Conservation (phyloP, 2,888 invertebrate genomes). For the Xanthorhoe designata region DNA sequence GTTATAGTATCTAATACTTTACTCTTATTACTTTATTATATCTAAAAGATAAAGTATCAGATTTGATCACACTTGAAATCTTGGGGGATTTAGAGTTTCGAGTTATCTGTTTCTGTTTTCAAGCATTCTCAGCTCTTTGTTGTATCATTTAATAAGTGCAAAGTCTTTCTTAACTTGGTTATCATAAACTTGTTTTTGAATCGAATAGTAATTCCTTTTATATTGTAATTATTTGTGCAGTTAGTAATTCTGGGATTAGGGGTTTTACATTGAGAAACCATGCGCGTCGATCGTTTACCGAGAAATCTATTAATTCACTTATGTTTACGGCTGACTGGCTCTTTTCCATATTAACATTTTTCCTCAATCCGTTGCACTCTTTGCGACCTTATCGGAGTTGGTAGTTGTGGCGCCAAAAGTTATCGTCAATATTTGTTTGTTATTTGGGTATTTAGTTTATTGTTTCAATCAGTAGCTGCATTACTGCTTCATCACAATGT, state of each 20-base stretch:
- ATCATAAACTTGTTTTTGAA: background rate
- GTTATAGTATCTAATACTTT: background rate
- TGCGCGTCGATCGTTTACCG: constrained; percentile 41
- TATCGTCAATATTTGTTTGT: constrained; percentile 13
- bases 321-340: constrained; percentile 50
- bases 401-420: constrained; percentile 15
- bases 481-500: background rate
- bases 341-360: constrained; percentile 51
- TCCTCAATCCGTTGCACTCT: constrained; percentile 70
- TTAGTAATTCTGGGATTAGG: constrained; percentile 18
- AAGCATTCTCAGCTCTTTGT: too few species aligned
- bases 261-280: constrained; percentile 22
- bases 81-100: too few species aligned
- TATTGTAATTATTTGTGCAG: background rate
- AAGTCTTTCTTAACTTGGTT: background rate
- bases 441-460: constrained; percentile 10
- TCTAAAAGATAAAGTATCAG: too few species aligned
- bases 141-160: background rate
- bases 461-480: background rate
- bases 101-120: too few species aligned
- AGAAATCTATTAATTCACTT: constrained; percentile 49
- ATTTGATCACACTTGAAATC: too few species aligned
- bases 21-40: too few species aligned
- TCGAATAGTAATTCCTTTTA: background rate
- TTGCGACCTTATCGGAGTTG: constrained; percentile 31